Conservation (phyloP, 2,797 vertebrate genomes). For the Erethizon dorsatum region DNA sequence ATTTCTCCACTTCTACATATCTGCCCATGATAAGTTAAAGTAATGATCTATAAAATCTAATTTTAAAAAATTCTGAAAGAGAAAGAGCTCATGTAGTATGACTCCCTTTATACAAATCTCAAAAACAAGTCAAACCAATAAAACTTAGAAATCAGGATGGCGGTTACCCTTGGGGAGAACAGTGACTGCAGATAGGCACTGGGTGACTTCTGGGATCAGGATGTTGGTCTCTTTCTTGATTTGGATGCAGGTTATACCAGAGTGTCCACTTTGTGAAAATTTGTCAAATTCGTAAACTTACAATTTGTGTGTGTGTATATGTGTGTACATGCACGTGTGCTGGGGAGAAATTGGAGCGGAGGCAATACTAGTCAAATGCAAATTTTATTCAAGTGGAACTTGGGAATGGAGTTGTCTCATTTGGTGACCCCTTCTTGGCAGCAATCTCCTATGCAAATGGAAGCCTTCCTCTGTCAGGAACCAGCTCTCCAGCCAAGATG, state of each 20-base stretch:
- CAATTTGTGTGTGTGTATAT: background rate
- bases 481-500: background rate
- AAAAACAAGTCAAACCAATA: slow-evolving; percentile 34
- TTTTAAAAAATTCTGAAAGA: background rate
- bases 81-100: background rate
- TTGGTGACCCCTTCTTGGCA: background rate
- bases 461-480: background rate
- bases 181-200: background rate
- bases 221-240: background rate
- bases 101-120: slow-evolving; percentile 32
- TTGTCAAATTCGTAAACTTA: background rate
- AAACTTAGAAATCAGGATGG: background rate
- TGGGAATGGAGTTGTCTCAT: background rate
- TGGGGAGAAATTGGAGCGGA: background rate
- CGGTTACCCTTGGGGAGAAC: background rate
- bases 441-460: background rate
- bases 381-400: background rate
- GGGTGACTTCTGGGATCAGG: background rate
- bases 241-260: background rate
- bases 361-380: background rate
- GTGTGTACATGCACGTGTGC: background rate
- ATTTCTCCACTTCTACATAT: background rate
- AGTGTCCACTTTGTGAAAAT: slow-evolving; percentile 19
- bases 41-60: slow-evolving; percentile 41
- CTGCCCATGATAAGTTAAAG: background rate